Base-by-base conservation (phyloP, 2,888 invertebrate genomes). In the Nycteola revayana region DNA sequence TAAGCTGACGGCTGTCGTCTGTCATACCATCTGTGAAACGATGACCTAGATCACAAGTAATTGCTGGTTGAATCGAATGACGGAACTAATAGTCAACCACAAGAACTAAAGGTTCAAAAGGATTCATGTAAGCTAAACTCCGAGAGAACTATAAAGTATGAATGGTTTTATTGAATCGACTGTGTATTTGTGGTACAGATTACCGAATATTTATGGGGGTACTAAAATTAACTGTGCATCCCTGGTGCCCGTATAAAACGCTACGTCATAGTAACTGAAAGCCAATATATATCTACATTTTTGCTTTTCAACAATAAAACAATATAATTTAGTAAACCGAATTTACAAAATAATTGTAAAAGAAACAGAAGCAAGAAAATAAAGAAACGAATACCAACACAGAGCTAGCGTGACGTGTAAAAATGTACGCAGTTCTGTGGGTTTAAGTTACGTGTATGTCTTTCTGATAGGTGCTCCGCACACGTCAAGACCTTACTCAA, bases 1-100 rank as follows among this genome's bases (percentile, higher is more conserved):
- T 72, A 75, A 72, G 71, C 54, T 60, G 62, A 57, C 58, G 60
- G 50, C 52, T 63, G 65, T 64, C 71, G 65, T 79, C 61, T 67
- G 72, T 77, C 76, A 75, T 65, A 14, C 14, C 14, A 5, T 14
- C 14, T 14, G 14, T 2, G 14, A 14, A 14, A 5, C 14, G 14
- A 5, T 14, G 14, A 5, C 14, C 60, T 43, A 54, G 47, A 43
- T 56, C 56, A 50, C 63, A 63, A 76, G 75, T 78, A 75, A 79
- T 78, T 74, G 66, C 62, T 43, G 58, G 47, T 49, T 46, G 51
- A 45, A 55, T 55, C 43, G 52, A 42, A 54, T 57, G 60, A 37
- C 49, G 42, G 44, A 64, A 63, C 62, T 65, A 66, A 64, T 67
- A 47, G 46, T 46, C 54, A 42, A 46, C 49, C 36, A 39, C 45